A percentile compares a stretch with the other conserved stretches of the same genome.
Evolutionary conservation across 2,113 vertebrate genomes (phyloP).

Genomic region (Coptodon rendalli): DNA sequence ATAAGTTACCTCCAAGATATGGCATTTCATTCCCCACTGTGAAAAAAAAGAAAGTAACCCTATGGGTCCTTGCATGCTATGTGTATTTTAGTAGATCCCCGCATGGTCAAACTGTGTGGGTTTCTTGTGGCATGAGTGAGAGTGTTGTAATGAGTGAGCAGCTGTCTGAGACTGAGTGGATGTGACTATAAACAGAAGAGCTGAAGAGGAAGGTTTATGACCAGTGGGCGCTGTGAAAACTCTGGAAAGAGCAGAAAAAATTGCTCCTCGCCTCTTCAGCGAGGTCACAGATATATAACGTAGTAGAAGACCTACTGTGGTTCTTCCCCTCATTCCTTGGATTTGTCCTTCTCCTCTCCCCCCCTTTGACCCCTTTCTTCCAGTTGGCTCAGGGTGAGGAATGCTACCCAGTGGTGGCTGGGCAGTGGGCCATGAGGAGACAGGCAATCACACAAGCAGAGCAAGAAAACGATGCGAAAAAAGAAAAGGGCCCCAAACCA

Average conservation of each 20-base stretch:
- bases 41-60: neutral
- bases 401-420: constrained; percentile 67
- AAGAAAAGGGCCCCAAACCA: neutral
- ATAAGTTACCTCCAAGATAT: constrained; percentile 21
- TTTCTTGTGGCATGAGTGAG: constrained; percentile 25
- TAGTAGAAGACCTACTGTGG: constrained; percentile 29
- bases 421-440: constrained; percentile 65
- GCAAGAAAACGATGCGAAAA: constrained; percentile 24
- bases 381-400: constrained; percentile 51
- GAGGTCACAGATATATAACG: constrained; percentile 21
- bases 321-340: constrained; percentile 35
- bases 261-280: neutral
- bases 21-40: constrained; percentile 11
- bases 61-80: neutral
- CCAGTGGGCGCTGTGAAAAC: neutral
- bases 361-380: constrained; percentile 19
- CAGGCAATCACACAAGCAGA: constrained; percentile 41
- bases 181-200: constrained; percentile 41
- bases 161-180: neutral
- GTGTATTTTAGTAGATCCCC: constrained; percentile 24
- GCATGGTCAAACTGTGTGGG: constrained; percentile 3
- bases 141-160: neutral
- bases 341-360: constrained; percentile 15
- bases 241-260: neutral
- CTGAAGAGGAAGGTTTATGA: constrained; percentile 22